phyloP scores from a whole-genome alignment of 2,113 vertebrate species.

The rat (Rattus norvegicus) region GRCr8 NC_086031.1:58473001-58473500 shows the following conservation, averaged over 20 bases:
- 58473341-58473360: constrained; percentile 19
- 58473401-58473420: not conserved
- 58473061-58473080: not conserved
- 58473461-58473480: constrained; percentile 91
- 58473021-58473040: not conserved
- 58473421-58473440: constrained; percentile 29
- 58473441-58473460: constrained; percentile 84
- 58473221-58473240: not conserved
- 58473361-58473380: not conserved
- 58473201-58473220: not conserved
- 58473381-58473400: not conserved
- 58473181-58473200: not conserved
- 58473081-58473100: not conserved
- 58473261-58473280: not conserved
- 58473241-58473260: not conserved
- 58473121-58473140: not conserved
- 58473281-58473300: not conserved
- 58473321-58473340: constrained; percentile 45
- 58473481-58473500: constrained; percentile 90
- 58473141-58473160: not conserved
- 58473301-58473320: constrained; percentile 10
- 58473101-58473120: not conserved
- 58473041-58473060: not conserved
- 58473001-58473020: not conserved
- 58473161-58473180: not conserved